Evolutionary conservation across 2,888 invertebrate species (phyloP).

Genomic region (Ernsta delagoae): DNA sequence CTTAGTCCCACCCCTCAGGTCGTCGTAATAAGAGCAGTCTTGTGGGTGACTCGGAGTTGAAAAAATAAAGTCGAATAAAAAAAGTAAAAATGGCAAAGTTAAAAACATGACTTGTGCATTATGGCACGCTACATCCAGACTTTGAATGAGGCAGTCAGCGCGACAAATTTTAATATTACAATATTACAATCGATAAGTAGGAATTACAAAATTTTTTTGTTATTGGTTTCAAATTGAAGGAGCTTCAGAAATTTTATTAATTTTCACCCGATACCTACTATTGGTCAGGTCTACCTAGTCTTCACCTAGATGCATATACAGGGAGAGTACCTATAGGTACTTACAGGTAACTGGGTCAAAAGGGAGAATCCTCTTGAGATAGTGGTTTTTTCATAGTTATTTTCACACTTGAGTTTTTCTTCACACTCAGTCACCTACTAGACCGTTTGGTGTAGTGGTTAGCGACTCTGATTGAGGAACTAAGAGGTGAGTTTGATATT

Average conservation of each 20-base stretch:
- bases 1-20: conserved; percentile 61
- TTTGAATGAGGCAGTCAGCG: conserved; percentile 22
- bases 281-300: too few species aligned
- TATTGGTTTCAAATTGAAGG: neutral
- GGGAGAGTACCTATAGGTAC: too few species aligned
- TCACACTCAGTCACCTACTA: too few species aligned
- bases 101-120: conserved; percentile 79
- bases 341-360: too few species aligned
- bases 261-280: neutral
- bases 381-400: too few species aligned
- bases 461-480: too few species aligned
- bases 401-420: too few species aligned
- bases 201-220: neutral
- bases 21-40: conserved; percentile 64
- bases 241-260: neutral
- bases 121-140: conserved; percentile 48
- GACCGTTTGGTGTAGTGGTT: too few species aligned
- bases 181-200: neutral
- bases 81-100: conserved; percentile 54
- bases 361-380: too few species aligned
- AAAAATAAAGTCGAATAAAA: neutral
- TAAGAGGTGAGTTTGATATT: too few species aligned
- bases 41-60: conserved; percentile 75
- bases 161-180: conserved; percentile 21
- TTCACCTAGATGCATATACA: too few species aligned